phyloP scores from a whole-genome alignment of 2,888 invertebrate genomes.

The Agrochola circellaris region DNA sequence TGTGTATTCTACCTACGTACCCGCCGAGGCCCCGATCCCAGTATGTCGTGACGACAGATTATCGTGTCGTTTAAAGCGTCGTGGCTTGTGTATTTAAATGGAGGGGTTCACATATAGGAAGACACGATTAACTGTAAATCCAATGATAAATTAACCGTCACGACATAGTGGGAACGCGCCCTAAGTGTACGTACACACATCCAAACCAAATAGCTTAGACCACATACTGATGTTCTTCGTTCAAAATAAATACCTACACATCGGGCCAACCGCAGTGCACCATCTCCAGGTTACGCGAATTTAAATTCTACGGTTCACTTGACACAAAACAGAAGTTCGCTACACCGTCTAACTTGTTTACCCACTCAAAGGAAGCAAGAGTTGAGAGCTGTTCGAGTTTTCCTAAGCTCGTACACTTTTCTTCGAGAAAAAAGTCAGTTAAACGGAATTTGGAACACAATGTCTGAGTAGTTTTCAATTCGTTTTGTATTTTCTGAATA shows the following conservation, averaged over 20 bases:
- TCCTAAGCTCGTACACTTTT: conserved; percentile 63
- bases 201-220: conserved; percentile 19
- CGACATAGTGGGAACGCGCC: too few species aligned
- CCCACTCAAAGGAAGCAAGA: conserved; percentile 70
- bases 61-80: too few species aligned
- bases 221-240: conserved; percentile 42
- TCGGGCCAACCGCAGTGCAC: conserved; percentile 61
- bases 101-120: too few species aligned
- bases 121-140: too few species aligned
- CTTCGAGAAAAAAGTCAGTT: conserved; percentile 57
- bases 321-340: conserved; percentile 69
- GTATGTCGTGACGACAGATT: too few species aligned
- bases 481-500: conserved; percentile 16
- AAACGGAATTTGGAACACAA: conserved; percentile 54
- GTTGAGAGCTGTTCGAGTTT: conserved; percentile 67
- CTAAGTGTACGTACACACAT: neutral
- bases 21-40: too few species aligned
- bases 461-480: conserved; percentile 38
- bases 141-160: too few species aligned
- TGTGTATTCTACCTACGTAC: neutral
- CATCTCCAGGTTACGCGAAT: conserved; percentile 59
- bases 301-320: conserved; percentile 70
- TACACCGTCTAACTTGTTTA: conserved; percentile 70
- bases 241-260: conserved; percentile 60
- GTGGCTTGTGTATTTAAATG: too few species aligned